Conservation (phyloP, 2,888 invertebrate species). For the Brachyptera risi region DNA sequence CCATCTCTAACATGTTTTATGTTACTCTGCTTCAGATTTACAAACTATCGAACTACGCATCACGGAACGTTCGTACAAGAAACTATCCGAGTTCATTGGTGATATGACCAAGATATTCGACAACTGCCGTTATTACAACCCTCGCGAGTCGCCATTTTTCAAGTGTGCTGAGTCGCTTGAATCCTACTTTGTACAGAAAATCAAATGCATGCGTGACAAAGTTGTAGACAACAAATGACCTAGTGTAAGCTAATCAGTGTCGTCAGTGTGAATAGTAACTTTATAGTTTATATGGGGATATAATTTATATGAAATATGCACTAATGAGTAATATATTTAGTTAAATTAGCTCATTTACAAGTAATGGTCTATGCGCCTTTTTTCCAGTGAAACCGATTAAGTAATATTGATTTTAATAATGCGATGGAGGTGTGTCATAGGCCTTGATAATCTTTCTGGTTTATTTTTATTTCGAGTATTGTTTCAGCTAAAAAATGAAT, state of each 20-base stretch:
- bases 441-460: too few species aligned
- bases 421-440: too few species aligned
- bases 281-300: too few species aligned
- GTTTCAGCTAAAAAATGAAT: too few species aligned
- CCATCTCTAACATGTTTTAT: constrained; percentile 35
- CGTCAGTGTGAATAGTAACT: too few species aligned
- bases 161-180: constrained; percentile 94
- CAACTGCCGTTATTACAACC: constrained; percentile 97
- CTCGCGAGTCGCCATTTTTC: constrained; percentile 92
- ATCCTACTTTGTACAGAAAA: constrained; percentile 92
- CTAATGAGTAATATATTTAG: too few species aligned
- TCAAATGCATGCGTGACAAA: constrained; percentile 75
- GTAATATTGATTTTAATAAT: too few species aligned
- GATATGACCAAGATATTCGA: constrained; percentile 99
- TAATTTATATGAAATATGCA: too few species aligned
- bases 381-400: too few species aligned
- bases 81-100: constrained; percentile 90
- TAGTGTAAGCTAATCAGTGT: neutral
- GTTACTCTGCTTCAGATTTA: constrained; percentile 88
- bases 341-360: too few species aligned
- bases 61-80: constrained; percentile 75
- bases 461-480: too few species aligned
- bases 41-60: constrained; percentile 88
- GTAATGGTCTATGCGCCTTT: too few species aligned
- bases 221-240: constrained; percentile 31